Evolutionary conservation across 2,797 vertebrate genomes (phyloP).

Genomic region (Oryzias sinensis): DNA sequence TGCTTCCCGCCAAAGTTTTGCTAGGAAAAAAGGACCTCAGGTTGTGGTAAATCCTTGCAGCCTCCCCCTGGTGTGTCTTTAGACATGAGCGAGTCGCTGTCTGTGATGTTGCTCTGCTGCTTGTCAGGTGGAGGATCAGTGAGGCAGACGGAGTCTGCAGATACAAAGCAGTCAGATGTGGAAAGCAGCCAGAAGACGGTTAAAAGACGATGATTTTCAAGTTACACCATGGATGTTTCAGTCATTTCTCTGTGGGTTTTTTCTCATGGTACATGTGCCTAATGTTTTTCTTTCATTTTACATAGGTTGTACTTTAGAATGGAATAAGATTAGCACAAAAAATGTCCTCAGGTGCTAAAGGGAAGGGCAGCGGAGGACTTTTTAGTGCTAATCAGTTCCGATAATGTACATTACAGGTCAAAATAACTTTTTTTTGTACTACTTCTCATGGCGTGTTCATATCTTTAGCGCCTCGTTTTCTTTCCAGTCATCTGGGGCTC

Average conservation of each 20-base stretch:
- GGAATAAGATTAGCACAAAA: too few relatives aligned
- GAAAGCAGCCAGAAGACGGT: slow-evolving; percentile 14
- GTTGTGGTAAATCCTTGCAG: slow-evolving; percentile 41
- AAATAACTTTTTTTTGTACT: neutral
- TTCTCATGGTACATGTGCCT: neutral
- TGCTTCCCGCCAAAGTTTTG: neutral
- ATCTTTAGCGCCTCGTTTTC: slow-evolving; percentile 40
- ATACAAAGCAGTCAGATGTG: slow-evolving; percentile 30
- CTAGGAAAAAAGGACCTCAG: slow-evolving; percentile 11
- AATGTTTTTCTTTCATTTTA: slow-evolving; percentile 3
- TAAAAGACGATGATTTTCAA: slow-evolving; percentile 6
- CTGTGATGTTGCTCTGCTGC: slow-evolving; percentile 29
- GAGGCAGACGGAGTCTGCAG: slow-evolving; percentile 28
- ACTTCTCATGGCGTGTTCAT: slow-evolving; percentile 1
- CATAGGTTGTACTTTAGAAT: neutral
- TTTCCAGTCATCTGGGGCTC: slow-evolving; percentile 45
- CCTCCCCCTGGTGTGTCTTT: neutral
- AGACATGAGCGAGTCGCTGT: slow-evolving; percentile 5
- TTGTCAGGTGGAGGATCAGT: slow-evolving; percentile 39
- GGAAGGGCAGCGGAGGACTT: too few relatives aligned
- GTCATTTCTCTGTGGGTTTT: neutral
- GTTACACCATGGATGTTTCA: neutral
- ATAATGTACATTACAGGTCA: neutral
- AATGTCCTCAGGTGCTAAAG: too few relatives aligned
- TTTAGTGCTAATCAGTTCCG: too few relatives aligned